Evolutionary conservation across 1,140 invertebrate species (phyloP).

Genomic region (Drosophila persimilis): DNA sequence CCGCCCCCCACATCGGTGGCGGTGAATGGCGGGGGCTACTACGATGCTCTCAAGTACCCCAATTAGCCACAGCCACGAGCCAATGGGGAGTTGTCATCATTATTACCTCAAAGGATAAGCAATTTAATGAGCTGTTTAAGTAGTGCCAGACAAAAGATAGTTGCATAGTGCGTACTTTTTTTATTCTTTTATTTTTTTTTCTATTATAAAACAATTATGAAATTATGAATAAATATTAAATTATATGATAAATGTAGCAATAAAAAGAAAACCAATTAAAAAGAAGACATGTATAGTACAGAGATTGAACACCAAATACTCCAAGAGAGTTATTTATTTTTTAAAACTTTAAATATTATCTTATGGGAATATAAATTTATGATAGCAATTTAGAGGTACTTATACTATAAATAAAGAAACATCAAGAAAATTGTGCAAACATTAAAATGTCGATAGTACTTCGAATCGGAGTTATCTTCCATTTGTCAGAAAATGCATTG

Average conservation of each 20-base stretch:
- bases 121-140: slow-evolving; percentile 50
- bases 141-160: slow-evolving; percentile 51
- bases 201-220: background rate
- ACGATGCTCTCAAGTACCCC: slow-evolving; percentile 76
- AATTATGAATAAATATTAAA: slow-evolving; percentile 31
- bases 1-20: slow-evolving; percentile 63
- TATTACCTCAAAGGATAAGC: slow-evolving; percentile 78
- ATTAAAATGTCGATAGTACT: no score
- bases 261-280: slow-evolving; percentile 39
- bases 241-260: slow-evolving; percentile 30
- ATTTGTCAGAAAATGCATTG: no score
- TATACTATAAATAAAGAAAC: no score
- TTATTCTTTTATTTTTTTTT: no score
- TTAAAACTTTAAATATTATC: background rate
- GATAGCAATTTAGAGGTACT: no score
- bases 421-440: no score
- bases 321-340: no score
- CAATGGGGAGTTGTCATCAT: slow-evolving; percentile 31
- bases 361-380: no score
- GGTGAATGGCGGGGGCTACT: slow-evolving; percentile 58
- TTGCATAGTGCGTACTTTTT: slow-evolving; percentile 43
- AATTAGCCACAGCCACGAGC: slow-evolving; percentile 38
- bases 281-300: slow-evolving; percentile 28
- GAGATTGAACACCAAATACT: slow-evolving; percentile 4
- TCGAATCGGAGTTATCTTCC: no score